Base-by-base conservation (phyloP, 2,113 vertebrate species). In the Halcyon senegalensis region DNA sequence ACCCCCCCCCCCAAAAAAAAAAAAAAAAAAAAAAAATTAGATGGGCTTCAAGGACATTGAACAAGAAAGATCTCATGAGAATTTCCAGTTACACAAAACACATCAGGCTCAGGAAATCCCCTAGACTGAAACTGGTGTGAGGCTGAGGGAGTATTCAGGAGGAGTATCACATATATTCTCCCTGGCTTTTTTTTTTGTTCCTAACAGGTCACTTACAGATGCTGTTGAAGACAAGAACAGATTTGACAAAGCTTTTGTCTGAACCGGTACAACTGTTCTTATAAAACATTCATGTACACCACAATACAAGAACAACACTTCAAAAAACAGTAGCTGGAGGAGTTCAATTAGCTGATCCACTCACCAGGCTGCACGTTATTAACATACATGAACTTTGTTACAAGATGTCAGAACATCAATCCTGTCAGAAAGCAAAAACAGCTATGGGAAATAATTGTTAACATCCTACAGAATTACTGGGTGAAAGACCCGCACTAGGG, bases 261-360 rank as follows among this genome's bases (percentile, higher is more conserved):
- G 48, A 89, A 89, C 48, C 84, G 69, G 39, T 73, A 91, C 70
- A 91, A 77, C 53, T 96, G 93, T 64, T 93, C 91, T 51, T 91
- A 82, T 87, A 93, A 96, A 95, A 96, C 84, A 85, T 89, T 94
- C 73, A 87, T 76, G 60, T 30, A 77, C 51, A 76, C 37, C 51
- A 59, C 56, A 67, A 87, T 33, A 46, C 28, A 74, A 84, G 70
- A 76, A 84, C 60, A 66, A 5, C 44, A 51, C 17, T 84, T 84
- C 21, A 76, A 53, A 90, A 85, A 48, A 13, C 30, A 63, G 30
- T 17, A 89, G 62, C 64, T 82, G 70, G 56, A 93, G 50, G 41
- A 94, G 73, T 33, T 77, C 56, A 91, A 20, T 77, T 74, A 94
- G 55, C 69, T n/a, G 66, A 84, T 56, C 41, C 12, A 19, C 76